phyloP scores from a whole-genome alignment of 2,797 vertebrate genomes.

The Protonibea diacanthus region DNA sequence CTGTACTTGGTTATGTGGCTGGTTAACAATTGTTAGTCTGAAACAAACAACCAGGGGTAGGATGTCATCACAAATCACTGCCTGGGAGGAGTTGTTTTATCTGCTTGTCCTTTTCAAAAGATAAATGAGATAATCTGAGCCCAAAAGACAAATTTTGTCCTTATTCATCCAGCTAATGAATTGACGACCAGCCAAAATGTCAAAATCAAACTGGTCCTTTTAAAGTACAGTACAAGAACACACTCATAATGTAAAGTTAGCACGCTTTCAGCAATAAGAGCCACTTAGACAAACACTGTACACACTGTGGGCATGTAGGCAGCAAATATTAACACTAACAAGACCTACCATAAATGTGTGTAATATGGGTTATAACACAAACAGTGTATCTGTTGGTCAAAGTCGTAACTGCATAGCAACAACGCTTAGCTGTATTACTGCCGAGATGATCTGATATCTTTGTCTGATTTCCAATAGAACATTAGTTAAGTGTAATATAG shows the following conservation, averaged over 20 bases:
- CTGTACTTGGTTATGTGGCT: neutral
- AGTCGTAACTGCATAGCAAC: neutral
- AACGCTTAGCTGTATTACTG: neutral
- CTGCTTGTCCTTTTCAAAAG: neutral
- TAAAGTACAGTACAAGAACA: neutral
- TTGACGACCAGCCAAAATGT: neutral
- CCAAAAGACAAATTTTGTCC: neutral
- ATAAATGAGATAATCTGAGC: neutral
- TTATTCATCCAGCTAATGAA: neutral
- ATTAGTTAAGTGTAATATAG: neutral
- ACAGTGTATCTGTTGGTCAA: conserved; percentile 2
- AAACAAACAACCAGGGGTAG: neutral
- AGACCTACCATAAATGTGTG: conserved; percentile 32
- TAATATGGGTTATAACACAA: conserved; percentile 27
- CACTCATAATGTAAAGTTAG: conserved; percentile 8
- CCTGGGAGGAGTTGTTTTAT: neutral
- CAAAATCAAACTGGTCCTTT: neutral
- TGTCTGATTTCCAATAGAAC: neutral
- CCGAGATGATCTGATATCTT: conserved; percentile 38
- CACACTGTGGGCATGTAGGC: conserved; percentile 42
- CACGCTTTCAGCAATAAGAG: neutral
- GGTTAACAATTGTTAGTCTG: neutral
- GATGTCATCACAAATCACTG: neutral
- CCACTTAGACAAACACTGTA: conserved; percentile 52
- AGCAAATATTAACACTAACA: conserved; percentile 70